Evolutionary conservation across 2,888 invertebrate species (phyloP).

Genomic region (Cyclophora punctaria): DNA sequence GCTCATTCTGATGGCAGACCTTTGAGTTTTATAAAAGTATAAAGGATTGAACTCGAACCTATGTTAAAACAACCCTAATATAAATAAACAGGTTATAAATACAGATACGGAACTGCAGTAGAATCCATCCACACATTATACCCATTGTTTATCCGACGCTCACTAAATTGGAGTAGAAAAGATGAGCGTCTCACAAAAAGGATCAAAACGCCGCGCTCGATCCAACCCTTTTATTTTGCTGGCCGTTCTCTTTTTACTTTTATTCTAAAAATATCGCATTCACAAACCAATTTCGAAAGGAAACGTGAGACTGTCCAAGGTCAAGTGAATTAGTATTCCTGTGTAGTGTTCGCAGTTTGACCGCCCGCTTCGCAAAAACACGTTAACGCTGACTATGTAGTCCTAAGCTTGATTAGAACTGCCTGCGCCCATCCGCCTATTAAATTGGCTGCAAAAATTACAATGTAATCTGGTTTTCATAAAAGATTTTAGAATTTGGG

Average conservation of each 20-base stretch:
- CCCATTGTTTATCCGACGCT: slow-evolving; percentile 22
- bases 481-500: too few relatives aligned
- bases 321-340: slow-evolving; percentile 69
- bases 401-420: slow-evolving; percentile 56
- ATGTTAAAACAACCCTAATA: too few relatives aligned
- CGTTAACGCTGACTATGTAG: slow-evolving; percentile 56
- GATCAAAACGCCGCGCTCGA: slow-evolving; percentile 52
- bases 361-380: slow-evolving; percentile 67
- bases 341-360: slow-evolving; percentile 62
- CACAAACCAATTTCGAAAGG: slow-evolving; percentile 74
- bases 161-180: slow-evolving; percentile 49
- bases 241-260: slow-evolving; percentile 64
- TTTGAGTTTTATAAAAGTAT: too few relatives aligned
- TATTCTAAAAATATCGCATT: slow-evolving; percentile 72
- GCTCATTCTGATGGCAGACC: too few relatives aligned
- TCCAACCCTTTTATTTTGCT: slow-evolving; percentile 66
- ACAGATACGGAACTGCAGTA: slow-evolving; percentile 25
- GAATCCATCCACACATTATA: slow-evolving; percentile 20
- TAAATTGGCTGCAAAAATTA: neutral
- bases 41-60: too few relatives aligned
- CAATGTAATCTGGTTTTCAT: too few relatives aligned
- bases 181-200: slow-evolving; percentile 52
- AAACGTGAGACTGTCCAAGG: slow-evolving; percentile 72
- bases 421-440: slow-evolving; percentile 22
- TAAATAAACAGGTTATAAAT: slow-evolving; percentile 8